phyloP scores from a whole-genome alignment of 2,113 vertebrate genomes.

The Campylorhamphus procurvoides region DNA sequence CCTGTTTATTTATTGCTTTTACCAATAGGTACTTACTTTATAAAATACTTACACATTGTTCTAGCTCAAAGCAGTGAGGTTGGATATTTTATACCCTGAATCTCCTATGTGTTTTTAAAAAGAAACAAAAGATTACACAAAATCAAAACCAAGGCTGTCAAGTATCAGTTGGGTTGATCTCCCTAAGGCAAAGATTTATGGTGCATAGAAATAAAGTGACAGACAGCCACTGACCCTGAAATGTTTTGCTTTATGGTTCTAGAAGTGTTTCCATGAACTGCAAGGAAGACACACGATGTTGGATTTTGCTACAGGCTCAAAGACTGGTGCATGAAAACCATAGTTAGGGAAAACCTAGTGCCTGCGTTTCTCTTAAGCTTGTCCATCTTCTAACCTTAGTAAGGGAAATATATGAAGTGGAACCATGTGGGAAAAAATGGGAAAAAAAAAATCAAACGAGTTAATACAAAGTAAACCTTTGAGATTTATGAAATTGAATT shows the following conservation, averaged over 20 bases:
- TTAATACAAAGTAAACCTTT: background rate
- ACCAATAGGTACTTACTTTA: conserved; percentile 54
- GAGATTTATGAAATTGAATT: background rate
- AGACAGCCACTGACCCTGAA: background rate
- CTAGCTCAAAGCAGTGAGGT: background rate
- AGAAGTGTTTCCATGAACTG: background rate
- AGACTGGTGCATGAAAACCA: background rate
- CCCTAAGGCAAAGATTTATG: background rate
- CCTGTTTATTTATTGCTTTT: conserved; percentile 62
- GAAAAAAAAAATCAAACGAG: background rate
- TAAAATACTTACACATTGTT: conserved; percentile 34
- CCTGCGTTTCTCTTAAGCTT: background rate
- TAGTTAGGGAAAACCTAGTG: background rate
- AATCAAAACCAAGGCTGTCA: background rate
- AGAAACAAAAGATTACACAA: background rate
- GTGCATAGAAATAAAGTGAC: background rate
- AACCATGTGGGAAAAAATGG: background rate
- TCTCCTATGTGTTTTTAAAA: background rate
- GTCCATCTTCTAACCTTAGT: background rate
- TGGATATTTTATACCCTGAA: background rate
- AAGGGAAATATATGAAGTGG: background rate
- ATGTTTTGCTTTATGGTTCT: background rate
- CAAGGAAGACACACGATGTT: background rate
- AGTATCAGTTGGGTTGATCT: background rate
- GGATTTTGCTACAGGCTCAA: background rate